Evolutionary conservation across 2,888 invertebrate species (phyloP), one percentile per base, ranked within the genome.

Genomic region (Tolmerus cingulatus): DNA sequence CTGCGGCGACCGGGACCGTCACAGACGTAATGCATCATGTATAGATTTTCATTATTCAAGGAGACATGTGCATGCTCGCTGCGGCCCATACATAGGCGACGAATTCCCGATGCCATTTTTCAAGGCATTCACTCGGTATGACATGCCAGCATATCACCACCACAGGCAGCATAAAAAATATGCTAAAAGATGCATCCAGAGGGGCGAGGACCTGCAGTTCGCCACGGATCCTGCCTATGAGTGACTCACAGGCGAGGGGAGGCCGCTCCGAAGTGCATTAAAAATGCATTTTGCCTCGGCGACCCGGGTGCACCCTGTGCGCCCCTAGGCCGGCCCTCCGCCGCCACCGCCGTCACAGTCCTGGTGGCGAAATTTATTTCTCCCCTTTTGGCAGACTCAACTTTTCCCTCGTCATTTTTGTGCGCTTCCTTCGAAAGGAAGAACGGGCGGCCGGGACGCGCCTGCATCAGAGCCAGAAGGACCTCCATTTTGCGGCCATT

Each of bases 201-300:
- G 40, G 51, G 27, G 74, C 66, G 23, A 40, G 40, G 82, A 30
- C 57, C 51, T 27, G 79, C 23, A 66, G 12, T 23, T 16, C 27
- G 51, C 37, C 9, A 23, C 30, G 85, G 30, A 74, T 85, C 85
- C 85, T 85, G 40, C 16, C n/a, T 43, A 85, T n/a, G 74, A 66
- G 27, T 51, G 66, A 66, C 66, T 84, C 84, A 74, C 43, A 85
- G 30, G 14, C 74, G 14, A 43, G 66, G 74, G 46, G 85, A 79
- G 66, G 43, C n/a, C 86, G 78, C 16, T 85, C 85, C 57, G 30
- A 85, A 87, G 84, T 87, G 85, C 87, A 87, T 87, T 87, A 87
- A 87, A 87, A 87, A 87, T 87, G 84, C 87, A 87, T 87, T 87
- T 85, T 46, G 43, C 85, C 46, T 85, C 74, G 16, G 74, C 85